Evolutionary conservation across 53 echinoderm and acorn worm species (phyloP).

Genomic region (Luidia sarsii): DNA sequence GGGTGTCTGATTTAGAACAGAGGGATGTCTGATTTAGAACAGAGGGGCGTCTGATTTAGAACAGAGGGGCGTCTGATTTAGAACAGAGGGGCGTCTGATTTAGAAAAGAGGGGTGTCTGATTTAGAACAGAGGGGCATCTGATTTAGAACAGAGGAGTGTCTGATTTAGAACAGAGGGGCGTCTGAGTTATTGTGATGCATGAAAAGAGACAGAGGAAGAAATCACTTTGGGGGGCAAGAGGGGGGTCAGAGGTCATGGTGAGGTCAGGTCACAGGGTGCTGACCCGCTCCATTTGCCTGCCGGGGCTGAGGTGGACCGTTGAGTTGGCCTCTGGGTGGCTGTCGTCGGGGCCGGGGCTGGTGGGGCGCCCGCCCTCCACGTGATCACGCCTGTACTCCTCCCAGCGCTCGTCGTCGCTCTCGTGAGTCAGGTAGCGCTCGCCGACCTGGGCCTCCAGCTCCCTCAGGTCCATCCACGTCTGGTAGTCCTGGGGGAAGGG

Average conservation of each 20-base stretch:
- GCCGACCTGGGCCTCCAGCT: constrained; percentile 86
- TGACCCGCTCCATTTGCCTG: constrained; percentile 80
- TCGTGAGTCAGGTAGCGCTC: constrained; percentile 97
- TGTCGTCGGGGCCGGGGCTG: constrained; percentile 13
- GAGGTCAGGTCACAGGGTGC: constrained; percentile 64
- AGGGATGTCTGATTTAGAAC: too few species aligned
- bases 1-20: too few species aligned
- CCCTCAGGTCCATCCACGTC: constrained; percentile 88
- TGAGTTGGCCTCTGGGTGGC: constrained; percentile 47
- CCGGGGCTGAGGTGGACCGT: constrained; percentile 78
- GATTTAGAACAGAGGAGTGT: too few species aligned
- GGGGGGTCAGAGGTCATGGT: background rate
- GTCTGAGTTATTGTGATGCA: too few species aligned
- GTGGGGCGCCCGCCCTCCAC: background rate
- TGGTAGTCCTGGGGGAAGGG: constrained; percentile 95
- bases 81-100: too few species aligned
- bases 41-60: too few species aligned
- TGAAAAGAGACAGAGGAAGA: background rate
- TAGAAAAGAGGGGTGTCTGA: too few species aligned
- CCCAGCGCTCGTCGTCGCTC: constrained; percentile 98
- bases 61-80: too few species aligned
- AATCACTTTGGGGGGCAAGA: background rate
- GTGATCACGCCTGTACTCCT: constrained; percentile 72
- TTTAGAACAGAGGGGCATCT: too few species aligned
- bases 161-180: too few species aligned